Base-by-base conservation (phyloP, 2,888 invertebrate genomes). In the Bembecia ichneumoniformis region DNA sequence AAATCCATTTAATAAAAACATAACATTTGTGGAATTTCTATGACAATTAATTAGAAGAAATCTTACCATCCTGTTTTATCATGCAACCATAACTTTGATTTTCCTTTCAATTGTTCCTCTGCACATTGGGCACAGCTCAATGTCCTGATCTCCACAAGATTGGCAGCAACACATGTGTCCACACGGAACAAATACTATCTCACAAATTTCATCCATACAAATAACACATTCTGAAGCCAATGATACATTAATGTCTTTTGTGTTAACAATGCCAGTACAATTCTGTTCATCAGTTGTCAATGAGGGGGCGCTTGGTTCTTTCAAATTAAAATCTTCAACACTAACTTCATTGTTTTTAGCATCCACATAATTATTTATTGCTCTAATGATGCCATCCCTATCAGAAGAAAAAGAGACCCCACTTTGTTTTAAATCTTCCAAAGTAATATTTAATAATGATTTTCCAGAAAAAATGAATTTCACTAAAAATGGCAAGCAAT, bases 91-190 rank as follows among this genome's bases (percentile, higher is more conserved):
- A 57, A 92, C 89, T 74, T 89, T 89, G 57, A 94, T 91, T 82
- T 89, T 93, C 63, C 91, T 90, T 59, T 92, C 89, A 60, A 96
- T 93, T 34, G 62, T 66, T 52, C 88, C 87, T 66, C 96, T 89
- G 71, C 96, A 96, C 89, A 96, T 89, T 4, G 96, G 96, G 76
- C 96, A 96, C 53, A 81, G 82, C 1, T 74, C 70, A 51, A 94
- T 77, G 17, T 89, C 79, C 60, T 83, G 81, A 55, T 77, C 71
- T 47, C 93, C 90, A 81, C 96, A 96, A 48, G 75, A 71, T 48
- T 88, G 76, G 76, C 96, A 96, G 70, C 93, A 93, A 70, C 96
- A 96, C 68, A 95, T 90, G 76, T 96, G 96, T 50, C 96, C 96
- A 72, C 96, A 96, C 50, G 94, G 94, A 61, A 96, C 89, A 86